Evolutionary conservation across 1,140 invertebrate species (phyloP).

Genomic region (Diorhabda elongata): DNA sequence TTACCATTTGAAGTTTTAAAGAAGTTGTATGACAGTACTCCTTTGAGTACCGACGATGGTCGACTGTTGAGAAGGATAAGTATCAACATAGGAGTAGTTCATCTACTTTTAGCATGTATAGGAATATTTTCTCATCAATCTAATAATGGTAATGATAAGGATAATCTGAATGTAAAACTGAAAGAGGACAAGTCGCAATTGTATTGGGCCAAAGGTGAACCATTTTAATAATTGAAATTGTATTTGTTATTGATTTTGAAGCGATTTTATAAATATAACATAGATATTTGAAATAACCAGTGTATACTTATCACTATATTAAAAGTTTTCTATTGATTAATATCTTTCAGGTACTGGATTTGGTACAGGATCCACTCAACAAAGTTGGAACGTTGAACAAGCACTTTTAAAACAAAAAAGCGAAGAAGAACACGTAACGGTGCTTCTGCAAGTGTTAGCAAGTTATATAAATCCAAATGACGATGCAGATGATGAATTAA

Average conservation of each 20-base stretch:
- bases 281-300: too few species aligned
- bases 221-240: background rate
- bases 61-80: slow-evolving; percentile 71
- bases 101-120: slow-evolving; percentile 79
- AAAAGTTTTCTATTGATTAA: too few species aligned
- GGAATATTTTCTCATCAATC: slow-evolving; percentile 86
- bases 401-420: slow-evolving; percentile 81
- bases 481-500: slow-evolving; percentile 49
- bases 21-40: slow-evolving; percentile 72
- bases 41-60: slow-evolving; percentile 77
- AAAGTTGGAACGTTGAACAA: slow-evolving; percentile 94
- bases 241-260: background rate
- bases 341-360: slow-evolving; percentile 69
- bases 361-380: slow-evolving; percentile 90
- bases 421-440: slow-evolving; percentile 91
- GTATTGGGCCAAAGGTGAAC: slow-evolving; percentile 84
- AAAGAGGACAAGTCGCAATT: slow-evolving; percentile 75
- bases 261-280: background rate
- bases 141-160: slow-evolving; percentile 28
- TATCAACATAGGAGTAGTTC: slow-evolving; percentile 76
- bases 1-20: slow-evolving; percentile 83
- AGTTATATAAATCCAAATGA: slow-evolving; percentile 76
- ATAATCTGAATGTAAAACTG: slow-evolving; percentile 39
- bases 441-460: slow-evolving; percentile 69
- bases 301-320: too few species aligned